A percentile compares a stretch with the other conserved stretches of the same genome.
Evolutionary conservation across 2,888 invertebrate species (phyloP).

Genomic region (Schizaphis graminum): DNA sequence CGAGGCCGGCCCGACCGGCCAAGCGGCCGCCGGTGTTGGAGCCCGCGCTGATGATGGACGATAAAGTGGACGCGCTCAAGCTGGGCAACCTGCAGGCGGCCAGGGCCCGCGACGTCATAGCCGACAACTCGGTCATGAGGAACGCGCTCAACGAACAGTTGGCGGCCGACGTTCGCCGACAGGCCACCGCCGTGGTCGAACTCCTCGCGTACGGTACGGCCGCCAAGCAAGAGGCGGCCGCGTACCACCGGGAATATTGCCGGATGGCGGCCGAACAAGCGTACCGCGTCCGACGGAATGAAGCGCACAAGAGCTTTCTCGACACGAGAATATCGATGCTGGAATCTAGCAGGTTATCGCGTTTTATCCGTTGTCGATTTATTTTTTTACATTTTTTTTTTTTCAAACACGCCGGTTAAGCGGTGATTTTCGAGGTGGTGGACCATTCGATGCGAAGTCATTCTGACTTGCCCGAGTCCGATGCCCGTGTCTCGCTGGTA

Average conservation of each 20-base stretch:
- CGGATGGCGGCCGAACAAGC: not conserved
- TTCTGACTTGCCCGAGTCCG: too few relatives aligned
- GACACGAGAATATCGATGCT: not conserved
- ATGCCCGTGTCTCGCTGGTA: not conserved
- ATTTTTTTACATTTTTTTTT: not conserved
- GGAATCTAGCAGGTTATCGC: not conserved
- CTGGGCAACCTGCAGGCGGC: not conserved
- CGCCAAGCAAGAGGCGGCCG: not conserved
- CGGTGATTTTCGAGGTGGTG: not conserved
- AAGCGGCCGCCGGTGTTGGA: not conserved
- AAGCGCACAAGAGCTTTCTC: not conserved
- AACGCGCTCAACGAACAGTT: slow-evolving; percentile 20
- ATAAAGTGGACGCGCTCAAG: slow-evolving; percentile 23
- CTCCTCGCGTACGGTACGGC: not conserved
- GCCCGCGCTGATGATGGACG: not conserved
- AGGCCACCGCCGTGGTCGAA: slow-evolving; percentile 9
- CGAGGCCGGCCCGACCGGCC: not conserved
- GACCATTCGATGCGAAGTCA: not conserved
- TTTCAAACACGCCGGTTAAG: not conserved
- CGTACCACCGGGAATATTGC: not conserved
- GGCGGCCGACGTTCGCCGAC: not conserved
- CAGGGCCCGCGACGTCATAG: not conserved
- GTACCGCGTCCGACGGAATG: accelerated
- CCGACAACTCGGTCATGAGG: not conserved
- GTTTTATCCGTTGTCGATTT: not conserved